Percentiles rank a stretch among this genome's conserved stretches.
These are phyloP conservation scores for Synanthedon myopaeformis DNA, from an alignment of 2,888 invertebrate genomes.

Conservation along the genomic window DNA sequence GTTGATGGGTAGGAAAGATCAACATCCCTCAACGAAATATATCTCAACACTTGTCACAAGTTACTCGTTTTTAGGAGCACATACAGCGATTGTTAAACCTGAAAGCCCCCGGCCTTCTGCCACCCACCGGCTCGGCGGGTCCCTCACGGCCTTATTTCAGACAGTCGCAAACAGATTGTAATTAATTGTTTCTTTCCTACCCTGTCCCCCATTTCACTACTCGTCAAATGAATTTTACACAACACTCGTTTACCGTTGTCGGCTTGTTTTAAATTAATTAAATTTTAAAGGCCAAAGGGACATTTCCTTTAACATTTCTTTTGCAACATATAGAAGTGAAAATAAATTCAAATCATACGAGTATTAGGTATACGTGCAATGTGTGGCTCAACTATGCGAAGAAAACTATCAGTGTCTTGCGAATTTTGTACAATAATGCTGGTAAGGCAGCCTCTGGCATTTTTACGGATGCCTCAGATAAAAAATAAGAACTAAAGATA, in stretches of 20 bases:
- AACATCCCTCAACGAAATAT: constrained; percentile 11
- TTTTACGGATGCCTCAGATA: too few relatives aligned
- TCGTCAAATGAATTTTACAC: neutral
- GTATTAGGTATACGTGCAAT: too few relatives aligned
- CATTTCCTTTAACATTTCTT: neutral
- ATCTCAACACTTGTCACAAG: constrained; percentile 4
- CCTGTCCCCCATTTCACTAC: neutral
- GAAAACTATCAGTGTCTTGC: too few relatives aligned
- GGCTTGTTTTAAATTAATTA: neutral
- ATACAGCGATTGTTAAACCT: constrained; percentile 4
- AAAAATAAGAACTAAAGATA: too few relatives aligned
- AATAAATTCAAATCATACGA: too few relatives aligned
- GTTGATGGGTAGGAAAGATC: constrained; percentile 20
- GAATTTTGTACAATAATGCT: too few relatives aligned
- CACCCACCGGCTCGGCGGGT: constrained; percentile 6
- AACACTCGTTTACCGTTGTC: neutral
- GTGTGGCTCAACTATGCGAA: too few relatives aligned
- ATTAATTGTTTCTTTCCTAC: constrained; percentile 13
- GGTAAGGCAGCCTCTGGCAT: too few relatives aligned
- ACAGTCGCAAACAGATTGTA: constrained; percentile 24
- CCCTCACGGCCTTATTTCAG: constrained; percentile 23
- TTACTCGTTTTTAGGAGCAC: neutral
- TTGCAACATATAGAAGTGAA: too few relatives aligned
- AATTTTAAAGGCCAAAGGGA: neutral
- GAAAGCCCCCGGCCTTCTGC: neutral